Evolutionary conservation across 53 echinoderm and acorn worm genomes (phyloP), one percentile per base, ranked within the genome.

Genomic region (Crossaster papposus): DNA sequence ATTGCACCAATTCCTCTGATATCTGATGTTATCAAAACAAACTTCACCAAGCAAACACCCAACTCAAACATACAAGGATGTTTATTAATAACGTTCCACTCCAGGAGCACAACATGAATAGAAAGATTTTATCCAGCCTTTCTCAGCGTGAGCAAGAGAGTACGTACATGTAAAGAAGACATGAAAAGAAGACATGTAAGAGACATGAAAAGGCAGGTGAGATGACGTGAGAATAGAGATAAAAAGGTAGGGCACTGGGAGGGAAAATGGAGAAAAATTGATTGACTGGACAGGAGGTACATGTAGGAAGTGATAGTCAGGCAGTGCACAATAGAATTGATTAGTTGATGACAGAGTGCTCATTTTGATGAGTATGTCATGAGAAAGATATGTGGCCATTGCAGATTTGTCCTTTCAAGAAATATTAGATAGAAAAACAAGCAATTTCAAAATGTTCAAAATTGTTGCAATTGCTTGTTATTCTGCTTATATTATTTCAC

Each of bases 81-180:
- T n/a, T n/a, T n/a, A 82, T 68, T 50, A 82, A 68, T 65, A 82
- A 82, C 68, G 82, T 50, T 37, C 37, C 36, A 82, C 37, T 35
- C 68, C 38, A 44, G 20, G 24, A 65, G 26, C 34, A 64, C 44
- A 1, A 30, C 4, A 33, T 31, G 23, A 64, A n/a, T n/a, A 36
- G 82, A 37, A 26, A 65, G 37, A 82, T 70, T 28, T n/a, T 38
- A 65, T 37, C 82, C 30, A 37, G 82, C 6, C 5, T 65, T 24
- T 65, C 82, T 26, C 82, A 82, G 82, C 44, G 68, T 82, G 82
- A 24, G 74, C 28, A 14, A 12, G 28, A 7, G 58, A 52, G 13
- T 7, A 52, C 8, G 13, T 52, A 52, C 53, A 7, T 10, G 13
- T 52, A 13, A 52, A 7, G 7, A 52, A 52, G 7, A 13, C 8